Evolutionary conservation across 2,888 invertebrate species (phyloP).

Genomic region (Drosophila parthenogenetica): DNA sequence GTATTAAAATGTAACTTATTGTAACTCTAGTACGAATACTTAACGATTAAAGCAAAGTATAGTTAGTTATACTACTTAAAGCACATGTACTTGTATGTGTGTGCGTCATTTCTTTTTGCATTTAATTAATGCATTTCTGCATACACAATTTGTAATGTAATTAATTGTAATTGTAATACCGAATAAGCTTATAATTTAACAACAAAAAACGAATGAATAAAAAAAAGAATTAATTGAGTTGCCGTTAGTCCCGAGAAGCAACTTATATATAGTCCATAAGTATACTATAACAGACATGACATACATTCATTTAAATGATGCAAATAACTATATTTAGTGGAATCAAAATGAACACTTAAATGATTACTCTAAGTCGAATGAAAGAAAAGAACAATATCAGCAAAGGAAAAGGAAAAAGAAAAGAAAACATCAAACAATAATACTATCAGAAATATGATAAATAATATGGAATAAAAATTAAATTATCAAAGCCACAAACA

Average conservation of each 20-base stretch:
- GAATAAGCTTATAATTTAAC: conserved; percentile 53
- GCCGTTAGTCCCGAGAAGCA: conserved; percentile 27
- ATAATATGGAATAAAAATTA: conserved; percentile 63
- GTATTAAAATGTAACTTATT: conserved; percentile 66
- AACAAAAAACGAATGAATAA: conserved; percentile 11
- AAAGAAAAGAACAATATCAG: conserved; percentile 34
- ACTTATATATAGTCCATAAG: conserved; percentile 11
- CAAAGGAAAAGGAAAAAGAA: not conserved
- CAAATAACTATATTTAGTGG: conserved; percentile 57
- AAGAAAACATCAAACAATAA: conserved; percentile 31
- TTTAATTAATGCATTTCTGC: conserved; percentile 75
- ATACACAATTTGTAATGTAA: conserved; percentile 69
- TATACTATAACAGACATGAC: conserved; percentile 2
- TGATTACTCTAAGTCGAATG: conserved; percentile 61
- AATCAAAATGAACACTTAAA: conserved; percentile 69
- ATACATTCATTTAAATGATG: conserved; percentile 30
- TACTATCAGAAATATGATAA: conserved; percentile 50
- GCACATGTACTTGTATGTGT: conserved; percentile 13
- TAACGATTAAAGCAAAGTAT: conserved; percentile 37
- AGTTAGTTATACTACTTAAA: conserved; percentile 54
- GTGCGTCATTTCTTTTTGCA: conserved; percentile 65
- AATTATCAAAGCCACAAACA: conserved; percentile 61
- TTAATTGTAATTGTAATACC: conserved; percentile 69
- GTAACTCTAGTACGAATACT: conserved; percentile 59
- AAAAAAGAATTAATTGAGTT: conserved; percentile 18